Evolutionary conservation across 2,888 invertebrate genomes (phyloP), one percentile per base, ranked within the genome.

Genomic region (Chalcis sispes): DNA sequence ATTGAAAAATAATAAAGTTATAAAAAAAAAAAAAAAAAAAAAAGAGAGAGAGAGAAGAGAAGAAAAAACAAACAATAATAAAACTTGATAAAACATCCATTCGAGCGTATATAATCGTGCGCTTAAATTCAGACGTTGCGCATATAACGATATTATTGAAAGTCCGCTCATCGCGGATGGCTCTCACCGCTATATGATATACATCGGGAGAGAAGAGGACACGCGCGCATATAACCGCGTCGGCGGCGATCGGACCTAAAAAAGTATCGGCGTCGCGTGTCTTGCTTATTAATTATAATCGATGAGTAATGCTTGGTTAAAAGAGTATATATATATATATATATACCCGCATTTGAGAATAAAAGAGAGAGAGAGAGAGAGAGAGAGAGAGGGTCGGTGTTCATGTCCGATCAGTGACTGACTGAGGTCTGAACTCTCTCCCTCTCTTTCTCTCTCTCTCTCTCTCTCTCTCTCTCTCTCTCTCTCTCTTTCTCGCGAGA

Each of bases 231-330:
- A n/a, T n/a, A n/a, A n/a, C n/a, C n/a, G n/a, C n/a, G n/a, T n/a
- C n/a, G 65, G 70, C 77, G 75, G 69, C 74, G 66, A 74, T 75
- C 75, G 78, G 75, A 73, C 77, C 80, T 80, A 76, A 80, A 81
- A 80, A 80, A 79, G 81, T 75, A 79, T 70, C 77, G 76, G 73
- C 67, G 10, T 48, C 52, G 71, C 76, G 77, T 74, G 75, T 79
- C 77, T n/a, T n/a, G n/a, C 75, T 77, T 79, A 79, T 81, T 80
- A 80, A 81, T 81, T 79, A 75, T 78, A 81, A 81, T 81, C 81
- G 79, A 76, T 79, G 78, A 79, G 75, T 74, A 79, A 80, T 77
- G 77, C 65, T 15, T 23, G 7, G 46, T 23, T 23, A 46, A 4
- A 4, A 27, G 54, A 27, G 54, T 46, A 46, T 4, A 46, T n/a